Conservation (phyloP, 2,888 invertebrate species). For the Pimpla rufipes region DNA sequence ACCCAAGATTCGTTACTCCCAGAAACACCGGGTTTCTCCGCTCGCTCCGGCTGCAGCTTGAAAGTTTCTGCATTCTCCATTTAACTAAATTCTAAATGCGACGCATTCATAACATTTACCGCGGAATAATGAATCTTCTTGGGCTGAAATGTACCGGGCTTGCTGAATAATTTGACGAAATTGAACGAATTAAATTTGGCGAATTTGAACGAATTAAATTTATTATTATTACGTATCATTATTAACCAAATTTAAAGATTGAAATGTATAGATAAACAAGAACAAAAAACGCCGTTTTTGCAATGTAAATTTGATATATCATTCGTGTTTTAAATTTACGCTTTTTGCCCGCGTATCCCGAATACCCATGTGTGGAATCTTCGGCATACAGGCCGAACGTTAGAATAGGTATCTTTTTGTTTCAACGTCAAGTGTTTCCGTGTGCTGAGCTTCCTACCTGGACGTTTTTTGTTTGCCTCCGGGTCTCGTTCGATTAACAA, state of each 20-base stretch:
- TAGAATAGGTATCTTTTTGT: neutral
- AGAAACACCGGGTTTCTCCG: neutral
- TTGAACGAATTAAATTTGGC: too few relatives aligned
- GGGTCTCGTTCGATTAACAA: constrained; percentile 40
- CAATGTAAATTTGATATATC: neutral
- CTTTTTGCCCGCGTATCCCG: constrained; percentile 8
- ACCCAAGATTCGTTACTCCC: neutral
- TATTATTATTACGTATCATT: too few relatives aligned
- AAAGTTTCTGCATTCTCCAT: constrained; percentile 9
- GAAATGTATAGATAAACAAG: too few relatives aligned
- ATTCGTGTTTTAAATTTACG: neutral
- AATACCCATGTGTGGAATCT: neutral
- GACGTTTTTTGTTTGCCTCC: neutral
- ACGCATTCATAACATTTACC: neutral
- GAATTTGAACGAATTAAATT: too few relatives aligned
- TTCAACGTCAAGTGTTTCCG: constrained; percentile 8
- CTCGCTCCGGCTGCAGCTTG: neutral
- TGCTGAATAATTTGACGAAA: too few relatives aligned
- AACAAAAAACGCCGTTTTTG: neutral
- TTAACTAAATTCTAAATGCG: neutral
- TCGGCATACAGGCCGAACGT: neutral
- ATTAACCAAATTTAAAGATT: too few relatives aligned
- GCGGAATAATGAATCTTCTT: neutral
- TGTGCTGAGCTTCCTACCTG: neutral
- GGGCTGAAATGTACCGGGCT: neutral